Evolutionary conservation across 2,113 vertebrate species (phyloP).

Genomic region (Glaucidium brasilianum): DNA sequence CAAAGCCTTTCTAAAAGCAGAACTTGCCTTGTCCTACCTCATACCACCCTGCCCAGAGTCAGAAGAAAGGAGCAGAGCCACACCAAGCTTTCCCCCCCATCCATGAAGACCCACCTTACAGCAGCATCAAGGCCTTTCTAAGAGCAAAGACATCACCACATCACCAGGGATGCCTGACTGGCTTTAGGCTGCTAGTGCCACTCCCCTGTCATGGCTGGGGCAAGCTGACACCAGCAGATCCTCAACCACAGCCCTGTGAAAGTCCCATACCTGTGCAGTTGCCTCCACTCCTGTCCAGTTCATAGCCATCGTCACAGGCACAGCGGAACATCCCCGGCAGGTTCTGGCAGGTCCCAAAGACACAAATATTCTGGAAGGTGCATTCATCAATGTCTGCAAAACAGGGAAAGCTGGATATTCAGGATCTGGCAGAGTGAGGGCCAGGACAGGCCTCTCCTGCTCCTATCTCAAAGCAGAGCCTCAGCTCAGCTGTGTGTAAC

Average conservation of each 20-base stretch:
- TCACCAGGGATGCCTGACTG: fast-evolving
- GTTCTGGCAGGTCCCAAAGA: slow-evolving; percentile 92
- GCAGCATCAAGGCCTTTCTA: not conserved
- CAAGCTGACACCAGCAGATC: not conserved
- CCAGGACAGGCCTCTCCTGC: not conserved
- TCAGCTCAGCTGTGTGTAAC: not conserved
- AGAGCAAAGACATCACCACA: not conserved
- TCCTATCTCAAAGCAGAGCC: not conserved
- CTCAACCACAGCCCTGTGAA: not conserved
- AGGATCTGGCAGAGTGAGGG: not conserved
- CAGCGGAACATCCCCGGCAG: slow-evolving; percentile 94
- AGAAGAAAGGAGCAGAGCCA: not conserved
- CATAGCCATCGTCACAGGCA: slow-evolving; percentile 86
- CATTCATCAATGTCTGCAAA: slow-evolving; percentile 91
- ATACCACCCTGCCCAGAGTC: not conserved
- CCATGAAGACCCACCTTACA: not conserved
- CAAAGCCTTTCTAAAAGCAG: not conserved
- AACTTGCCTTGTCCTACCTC: not conserved
- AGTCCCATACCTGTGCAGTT: slow-evolving; percentile 85
- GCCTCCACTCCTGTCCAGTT: slow-evolving; percentile 88
- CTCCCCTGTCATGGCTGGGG: not conserved
- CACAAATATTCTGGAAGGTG: slow-evolving; percentile 91
- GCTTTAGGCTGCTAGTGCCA: not conserved
- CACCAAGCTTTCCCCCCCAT: fast-evolving
- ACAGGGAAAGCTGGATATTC: not conserved